Percentiles rank a stretch among this genome's conserved stretches.
Evolutionary conservation across 1,140 invertebrate genomes (phyloP).

Genomic region (Grapholita molesta): DNA sequence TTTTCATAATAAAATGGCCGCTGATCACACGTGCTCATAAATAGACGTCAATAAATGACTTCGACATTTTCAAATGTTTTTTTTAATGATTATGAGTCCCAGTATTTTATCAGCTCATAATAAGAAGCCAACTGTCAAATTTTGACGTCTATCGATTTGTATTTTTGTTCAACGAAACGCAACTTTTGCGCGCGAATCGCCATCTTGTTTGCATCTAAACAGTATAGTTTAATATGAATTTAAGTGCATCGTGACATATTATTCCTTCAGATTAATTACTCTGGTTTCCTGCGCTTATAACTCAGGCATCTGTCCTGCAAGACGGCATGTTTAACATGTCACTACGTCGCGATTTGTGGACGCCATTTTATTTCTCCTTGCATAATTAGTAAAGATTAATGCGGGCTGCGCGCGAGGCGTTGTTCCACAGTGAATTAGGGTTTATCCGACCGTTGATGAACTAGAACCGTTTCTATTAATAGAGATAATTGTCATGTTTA

Average conservation of each 20-base stretch:
- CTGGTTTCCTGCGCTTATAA: conserved; percentile 55
- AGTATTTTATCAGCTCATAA: not conserved
- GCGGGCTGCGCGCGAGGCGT: conserved; percentile 59
- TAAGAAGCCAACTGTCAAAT: not conserved
- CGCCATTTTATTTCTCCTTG: conserved; percentile 68
- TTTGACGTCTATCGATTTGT: not conserved
- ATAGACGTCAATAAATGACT: not conserved
- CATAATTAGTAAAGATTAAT: conserved; percentile 74
- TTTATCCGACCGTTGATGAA: conserved; percentile 17
- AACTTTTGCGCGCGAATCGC: conserved; percentile 32
- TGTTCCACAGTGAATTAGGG: conserved; percentile 36
- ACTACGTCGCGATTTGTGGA: conserved; percentile 67
- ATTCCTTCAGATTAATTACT: conserved; percentile 65
- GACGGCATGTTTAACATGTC: conserved; percentile 70
- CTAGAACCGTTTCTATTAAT: conserved; percentile 11
- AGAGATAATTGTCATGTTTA: conserved; percentile 14
- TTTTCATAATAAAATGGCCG: not conserved
- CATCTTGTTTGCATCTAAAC: conserved; percentile 45
- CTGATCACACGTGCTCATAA: not conserved
- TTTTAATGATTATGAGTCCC: not conserved
- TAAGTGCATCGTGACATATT: conserved; percentile 60
- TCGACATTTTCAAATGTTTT: not conserved
- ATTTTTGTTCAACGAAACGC: not conserved
- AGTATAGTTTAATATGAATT: conserved; percentile 52
- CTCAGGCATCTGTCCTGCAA: conserved; percentile 64